These are phyloP conservation scores for Lasioglossum malachurum DNA, from an alignment of 2,888 invertebrate genomes.

Conservation along the genomic window DNA sequence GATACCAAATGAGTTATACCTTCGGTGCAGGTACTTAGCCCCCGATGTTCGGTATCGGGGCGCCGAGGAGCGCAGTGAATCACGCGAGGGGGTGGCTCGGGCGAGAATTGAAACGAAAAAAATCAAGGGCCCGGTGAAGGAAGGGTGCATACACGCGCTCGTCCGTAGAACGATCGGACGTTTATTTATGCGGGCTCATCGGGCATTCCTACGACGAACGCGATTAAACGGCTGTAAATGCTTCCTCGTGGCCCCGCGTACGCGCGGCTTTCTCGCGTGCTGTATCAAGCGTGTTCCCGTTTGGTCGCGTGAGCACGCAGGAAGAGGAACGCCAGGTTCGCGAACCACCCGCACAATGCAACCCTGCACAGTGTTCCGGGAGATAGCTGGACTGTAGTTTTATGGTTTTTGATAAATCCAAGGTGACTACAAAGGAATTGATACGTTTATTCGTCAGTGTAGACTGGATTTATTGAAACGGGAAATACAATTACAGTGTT, in stretches of 20 bases:
- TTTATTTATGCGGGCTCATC: slow-evolving; percentile 58
- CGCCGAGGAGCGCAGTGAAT: slow-evolving; percentile 43
- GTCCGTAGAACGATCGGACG: not conserved
- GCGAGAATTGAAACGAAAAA: slow-evolving; percentile 22
- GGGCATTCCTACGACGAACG: slow-evolving; percentile 34
- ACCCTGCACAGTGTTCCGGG: not conserved
- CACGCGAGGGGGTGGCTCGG: slow-evolving; percentile 53
- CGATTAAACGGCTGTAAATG: slow-evolving; percentile 56
- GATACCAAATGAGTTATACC: slow-evolving; percentile 75
- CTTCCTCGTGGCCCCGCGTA: slow-evolving; percentile 29
- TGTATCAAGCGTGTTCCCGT: slow-evolving; percentile 46
- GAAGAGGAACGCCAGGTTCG: slow-evolving; percentile 21
- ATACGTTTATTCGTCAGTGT: not conserved
- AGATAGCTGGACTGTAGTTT: not conserved
- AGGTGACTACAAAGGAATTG: not conserved
- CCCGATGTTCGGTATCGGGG: slow-evolving; percentile 44
- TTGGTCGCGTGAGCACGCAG: slow-evolving; percentile 51
- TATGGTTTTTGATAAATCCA: not conserved
- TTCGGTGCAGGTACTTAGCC: slow-evolving; percentile 56
- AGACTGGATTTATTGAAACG: no score
- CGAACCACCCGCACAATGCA: slow-evolving; percentile 32
- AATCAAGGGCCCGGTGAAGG: not conserved
- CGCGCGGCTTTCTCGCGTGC: slow-evolving; percentile 53
- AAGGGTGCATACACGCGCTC: not conserved
- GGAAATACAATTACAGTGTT: no score